Evolutionary conservation across 2,888 invertebrate genomes (phyloP).

Genomic region (Cistogaster globosa): DNA sequence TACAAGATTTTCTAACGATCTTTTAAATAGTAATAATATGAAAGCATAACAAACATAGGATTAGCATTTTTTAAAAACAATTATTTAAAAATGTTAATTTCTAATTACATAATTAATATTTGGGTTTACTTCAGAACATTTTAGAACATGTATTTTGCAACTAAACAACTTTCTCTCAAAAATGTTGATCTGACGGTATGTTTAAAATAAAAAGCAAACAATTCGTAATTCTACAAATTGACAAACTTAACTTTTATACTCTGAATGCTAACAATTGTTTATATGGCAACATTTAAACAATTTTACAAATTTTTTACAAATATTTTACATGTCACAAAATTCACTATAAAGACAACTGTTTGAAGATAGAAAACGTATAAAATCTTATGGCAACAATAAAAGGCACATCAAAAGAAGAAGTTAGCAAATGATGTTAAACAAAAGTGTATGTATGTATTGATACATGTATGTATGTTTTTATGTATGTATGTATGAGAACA

Average conservation of each 20-base stretch:
- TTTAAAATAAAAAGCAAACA: constrained; percentile 19
- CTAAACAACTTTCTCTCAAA: neutral
- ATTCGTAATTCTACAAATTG: constrained; percentile 34
- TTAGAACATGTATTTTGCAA: neutral
- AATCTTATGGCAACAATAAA: constrained; percentile 20
- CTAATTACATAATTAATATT: too few relatives aligned
- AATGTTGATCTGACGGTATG: constrained; percentile 16
- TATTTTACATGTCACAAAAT: constrained; percentile 51
- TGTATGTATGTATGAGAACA: constrained; percentile 13
- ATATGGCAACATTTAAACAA: constrained; percentile 66
- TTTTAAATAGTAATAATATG: too few relatives aligned
- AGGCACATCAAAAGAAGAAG: constrained; percentile 25
- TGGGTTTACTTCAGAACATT: too few relatives aligned
- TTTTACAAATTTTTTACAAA: constrained; percentile 44
- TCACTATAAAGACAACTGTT: constrained; percentile 7
- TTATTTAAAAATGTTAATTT: too few relatives aligned
- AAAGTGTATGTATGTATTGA: neutral
- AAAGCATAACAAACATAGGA: too few relatives aligned
- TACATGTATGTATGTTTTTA: neutral
- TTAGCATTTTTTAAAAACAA: too few relatives aligned
- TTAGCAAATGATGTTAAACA: constrained; percentile 12
- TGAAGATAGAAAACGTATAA: constrained; percentile 14
- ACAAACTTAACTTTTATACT: constrained; percentile 54
- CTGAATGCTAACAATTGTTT: constrained; percentile 63
- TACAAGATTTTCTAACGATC: too few relatives aligned